These are phyloP conservation scores for Tyrannus savana DNA, from an alignment of 2,113 vertebrate species.

Conservation along the genomic window DNA sequence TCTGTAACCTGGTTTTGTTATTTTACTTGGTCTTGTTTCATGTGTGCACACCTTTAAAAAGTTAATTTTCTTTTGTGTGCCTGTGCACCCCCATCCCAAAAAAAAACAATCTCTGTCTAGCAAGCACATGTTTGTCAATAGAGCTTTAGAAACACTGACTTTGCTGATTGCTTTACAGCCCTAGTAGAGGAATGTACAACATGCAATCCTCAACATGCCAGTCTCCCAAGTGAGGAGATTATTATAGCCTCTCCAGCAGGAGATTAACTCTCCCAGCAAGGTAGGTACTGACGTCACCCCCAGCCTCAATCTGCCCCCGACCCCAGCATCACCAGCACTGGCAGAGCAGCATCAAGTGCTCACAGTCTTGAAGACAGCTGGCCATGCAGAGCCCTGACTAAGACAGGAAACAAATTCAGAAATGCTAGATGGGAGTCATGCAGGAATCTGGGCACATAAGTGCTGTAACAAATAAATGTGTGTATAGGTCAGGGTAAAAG, in stretches of 20 bases:
- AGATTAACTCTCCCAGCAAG: slow-evolving; percentile 76
- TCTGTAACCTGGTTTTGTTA: not conserved
- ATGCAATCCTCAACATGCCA: slow-evolving; percentile 51
- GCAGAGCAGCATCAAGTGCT: not conserved
- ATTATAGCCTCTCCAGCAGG: slow-evolving; percentile 43
- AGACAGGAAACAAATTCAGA: not conserved
- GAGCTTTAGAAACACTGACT: not conserved
- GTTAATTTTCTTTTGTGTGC: not conserved
- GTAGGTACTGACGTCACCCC: slow-evolving; percentile 74
- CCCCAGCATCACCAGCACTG: not conserved
- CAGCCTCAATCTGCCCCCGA: slow-evolving; percentile 71
- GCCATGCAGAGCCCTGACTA: slow-evolving; percentile 18
- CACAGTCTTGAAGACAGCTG: not conserved
- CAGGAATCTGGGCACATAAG: not conserved
- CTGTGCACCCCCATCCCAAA: not conserved
- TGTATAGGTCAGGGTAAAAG: not conserved
- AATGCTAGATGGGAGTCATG: not conserved
- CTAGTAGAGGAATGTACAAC: not conserved
- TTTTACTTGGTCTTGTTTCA: not conserved
- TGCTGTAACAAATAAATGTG: not conserved
- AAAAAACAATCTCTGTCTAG: not conserved
- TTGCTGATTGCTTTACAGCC: not conserved
- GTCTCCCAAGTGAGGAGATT: slow-evolving; percentile 76
- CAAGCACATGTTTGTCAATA: not conserved
- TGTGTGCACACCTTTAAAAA: not conserved